A percentile compares a stretch with the other conserved stretches of the same genome.
Conservation (phyloP, 2,113 vertebrate species). For the Zosterops borbonicus region DNA sequence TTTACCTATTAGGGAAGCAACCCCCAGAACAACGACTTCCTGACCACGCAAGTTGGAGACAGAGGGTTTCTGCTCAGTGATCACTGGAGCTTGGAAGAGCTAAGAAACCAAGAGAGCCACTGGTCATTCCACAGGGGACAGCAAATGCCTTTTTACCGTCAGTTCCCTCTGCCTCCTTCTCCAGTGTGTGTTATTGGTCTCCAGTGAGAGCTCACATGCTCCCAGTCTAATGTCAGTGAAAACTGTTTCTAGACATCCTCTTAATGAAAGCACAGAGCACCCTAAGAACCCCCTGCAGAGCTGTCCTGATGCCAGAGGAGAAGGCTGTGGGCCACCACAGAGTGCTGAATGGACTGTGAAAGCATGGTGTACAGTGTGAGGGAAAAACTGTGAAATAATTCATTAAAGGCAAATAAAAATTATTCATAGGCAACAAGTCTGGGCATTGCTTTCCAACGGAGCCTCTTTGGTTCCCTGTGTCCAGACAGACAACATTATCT, state of each 20-base stretch:
- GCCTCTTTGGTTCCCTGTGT: not conserved
- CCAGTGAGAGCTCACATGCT: constrained; percentile 33
- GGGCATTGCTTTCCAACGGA: constrained; percentile 60
- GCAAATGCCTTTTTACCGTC: constrained; percentile 31
- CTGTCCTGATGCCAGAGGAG: constrained; percentile 3
- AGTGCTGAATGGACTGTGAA: not conserved
- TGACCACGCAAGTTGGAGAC: not conserved
- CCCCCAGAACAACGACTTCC: not conserved
- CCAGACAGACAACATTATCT: not conserved
- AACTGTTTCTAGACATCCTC: constrained; percentile 70
- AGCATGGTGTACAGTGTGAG: constrained; percentile 45
- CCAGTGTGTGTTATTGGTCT: not conserved
- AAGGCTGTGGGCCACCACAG: constrained; percentile 46
- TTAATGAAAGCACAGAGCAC: constrained; percentile 66
- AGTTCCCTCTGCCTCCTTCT: constrained; percentile 36
- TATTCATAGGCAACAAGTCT: constrained; percentile 57
- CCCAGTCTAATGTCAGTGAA: constrained; percentile 45
- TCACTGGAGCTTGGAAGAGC: constrained; percentile 3
- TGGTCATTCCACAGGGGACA: not conserved
- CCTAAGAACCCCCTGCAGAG: constrained; percentile 21
- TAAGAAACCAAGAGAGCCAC: not conserved
- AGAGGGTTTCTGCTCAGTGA: not conserved
- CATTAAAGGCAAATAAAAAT: constrained; percentile 71
- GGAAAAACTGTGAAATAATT: constrained; percentile 59
- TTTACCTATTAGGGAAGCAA: not conserved